Evolutionary conservation across 2,113 vertebrate species (phyloP).

Genomic region (Phocoena phocoena): DNA sequence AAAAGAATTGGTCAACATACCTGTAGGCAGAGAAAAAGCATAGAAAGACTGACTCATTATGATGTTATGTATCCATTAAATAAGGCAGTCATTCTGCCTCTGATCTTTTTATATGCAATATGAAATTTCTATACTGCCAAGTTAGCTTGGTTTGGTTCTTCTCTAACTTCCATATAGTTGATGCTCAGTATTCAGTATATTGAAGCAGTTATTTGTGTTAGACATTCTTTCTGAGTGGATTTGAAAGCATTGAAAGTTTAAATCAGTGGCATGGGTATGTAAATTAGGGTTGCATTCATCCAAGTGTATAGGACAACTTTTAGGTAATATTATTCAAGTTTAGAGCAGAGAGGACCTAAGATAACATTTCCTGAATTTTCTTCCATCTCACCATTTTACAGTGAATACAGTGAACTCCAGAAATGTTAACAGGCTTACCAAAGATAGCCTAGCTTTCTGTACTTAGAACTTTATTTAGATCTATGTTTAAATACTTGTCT

Average conservation of each 20-base stretch:
- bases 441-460: neutral
- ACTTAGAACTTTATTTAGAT: neutral
- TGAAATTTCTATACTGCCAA: neutral
- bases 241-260: neutral
- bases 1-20: neutral
- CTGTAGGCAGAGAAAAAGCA: neutral
- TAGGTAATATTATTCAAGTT: neutral
- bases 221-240: neutral
- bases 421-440: neutral
- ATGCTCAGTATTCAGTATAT: neutral
- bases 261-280: neutral
- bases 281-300: neutral
- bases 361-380: neutral
- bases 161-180: neutral
- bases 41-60: neutral
- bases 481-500: neutral
- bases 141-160: neutral
- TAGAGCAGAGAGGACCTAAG: neutral
- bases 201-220: neutral
- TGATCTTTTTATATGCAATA: neutral
- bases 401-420: neutral
- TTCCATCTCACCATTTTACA: neutral
- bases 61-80: neutral
- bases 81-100: neutral
- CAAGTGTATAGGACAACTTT: neutral